These are phyloP conservation scores for Gadus chalcogrammus DNA, from an alignment of 2,113 vertebrate species.

Conservation along the genomic window DNA sequence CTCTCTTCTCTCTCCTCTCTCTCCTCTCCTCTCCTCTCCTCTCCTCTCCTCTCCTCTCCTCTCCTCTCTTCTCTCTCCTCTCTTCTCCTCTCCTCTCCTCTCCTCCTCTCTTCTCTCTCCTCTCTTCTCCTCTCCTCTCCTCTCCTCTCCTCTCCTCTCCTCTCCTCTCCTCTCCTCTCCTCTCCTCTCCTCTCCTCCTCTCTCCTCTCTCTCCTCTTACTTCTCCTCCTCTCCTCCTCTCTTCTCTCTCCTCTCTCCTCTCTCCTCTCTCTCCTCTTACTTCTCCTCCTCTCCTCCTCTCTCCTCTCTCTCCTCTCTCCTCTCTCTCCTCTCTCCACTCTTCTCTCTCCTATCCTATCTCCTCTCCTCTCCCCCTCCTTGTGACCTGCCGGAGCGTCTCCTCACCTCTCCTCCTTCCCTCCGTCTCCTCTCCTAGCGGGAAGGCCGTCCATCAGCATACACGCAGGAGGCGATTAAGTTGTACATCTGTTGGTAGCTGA, in stretches of 20 bases:
- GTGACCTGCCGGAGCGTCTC: too few species aligned
- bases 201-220: too few species aligned
- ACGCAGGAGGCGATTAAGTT: too few species aligned
- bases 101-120: not conserved
- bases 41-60: not conserved
- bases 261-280: not conserved
- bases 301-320: too few species aligned
- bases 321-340: slow-evolving; percentile 6
- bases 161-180: not conserved
- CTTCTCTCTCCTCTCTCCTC: not conserved
- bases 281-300: too few species aligned
- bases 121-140: slow-evolving; percentile 8
- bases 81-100: slow-evolving; percentile 4
- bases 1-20: too few species aligned
- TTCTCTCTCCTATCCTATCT: not conserved
- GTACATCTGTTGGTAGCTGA: too few species aligned
- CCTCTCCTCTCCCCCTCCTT: slow-evolving; percentile 4
- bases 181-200: not conserved
- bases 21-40: too few species aligned
- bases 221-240: not conserved
- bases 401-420: slow-evolving; percentile 3
- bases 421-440: not conserved
- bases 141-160: slow-evolving; percentile 24
- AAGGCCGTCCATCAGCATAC: too few species aligned
- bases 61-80: too few species aligned